These are phyloP conservation scores for Zele albiditarsus DNA, from an alignment of 2,888 invertebrate species.

Conservation along the genomic window DNA sequence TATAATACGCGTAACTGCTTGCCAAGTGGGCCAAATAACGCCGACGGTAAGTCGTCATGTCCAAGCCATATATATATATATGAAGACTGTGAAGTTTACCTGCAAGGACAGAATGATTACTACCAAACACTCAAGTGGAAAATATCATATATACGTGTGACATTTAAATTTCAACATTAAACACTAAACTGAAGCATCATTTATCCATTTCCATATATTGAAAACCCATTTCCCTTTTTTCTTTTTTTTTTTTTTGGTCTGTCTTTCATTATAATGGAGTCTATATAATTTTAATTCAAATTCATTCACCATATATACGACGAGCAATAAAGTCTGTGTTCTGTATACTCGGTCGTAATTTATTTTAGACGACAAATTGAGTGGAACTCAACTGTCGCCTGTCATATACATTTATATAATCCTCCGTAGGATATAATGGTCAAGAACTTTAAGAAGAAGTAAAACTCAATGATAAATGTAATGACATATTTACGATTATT, in stretches of 20 bases:
- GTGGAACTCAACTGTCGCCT: not conserved
- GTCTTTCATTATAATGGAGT: not conserved
- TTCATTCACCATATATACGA: not conserved
- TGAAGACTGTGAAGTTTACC: constrained; percentile 25
- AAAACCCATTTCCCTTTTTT: not conserved
- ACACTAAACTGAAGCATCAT: not conserved
- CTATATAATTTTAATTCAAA: not conserved
- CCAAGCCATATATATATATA: not conserved
- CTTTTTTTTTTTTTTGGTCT: not conserved
- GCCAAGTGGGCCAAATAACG: constrained; percentile 41
- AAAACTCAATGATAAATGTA: not conserved
- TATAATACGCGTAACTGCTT: constrained; percentile 33
- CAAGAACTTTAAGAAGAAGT: not conserved
- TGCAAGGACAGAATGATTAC: constrained; percentile 28
- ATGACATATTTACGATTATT: not conserved
- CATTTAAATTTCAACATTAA: constrained; percentile 1
- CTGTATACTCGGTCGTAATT: not conserved
- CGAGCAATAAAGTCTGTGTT: not conserved
- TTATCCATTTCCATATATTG: not conserved
- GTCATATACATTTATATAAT: not conserved
- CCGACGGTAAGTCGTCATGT: constrained; percentile 18
- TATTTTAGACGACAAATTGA: constrained; percentile 28
- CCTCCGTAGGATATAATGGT: not conserved
- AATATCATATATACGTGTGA: constrained; percentile 19
- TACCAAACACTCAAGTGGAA: not conserved